Evolutionary conservation across 2,797 vertebrate species (phyloP).

Genomic region (Amblyraja radiata): DNA sequence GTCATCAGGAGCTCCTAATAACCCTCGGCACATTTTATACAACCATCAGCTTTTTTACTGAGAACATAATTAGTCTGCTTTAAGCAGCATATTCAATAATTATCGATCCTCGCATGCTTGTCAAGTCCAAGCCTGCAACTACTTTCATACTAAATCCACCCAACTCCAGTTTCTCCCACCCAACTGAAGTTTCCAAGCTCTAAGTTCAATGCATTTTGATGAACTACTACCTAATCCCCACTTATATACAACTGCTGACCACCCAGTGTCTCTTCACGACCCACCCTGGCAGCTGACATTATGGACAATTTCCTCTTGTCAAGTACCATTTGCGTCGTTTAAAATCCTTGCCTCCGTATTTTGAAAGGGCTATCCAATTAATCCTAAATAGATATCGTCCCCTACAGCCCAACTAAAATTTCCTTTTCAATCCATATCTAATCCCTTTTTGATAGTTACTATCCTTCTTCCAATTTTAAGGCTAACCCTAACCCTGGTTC

Average conservation of each 20-base stretch:
- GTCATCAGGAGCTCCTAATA: neutral
- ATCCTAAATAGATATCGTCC: neutral
- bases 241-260: neutral
- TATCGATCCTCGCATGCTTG: neutral
- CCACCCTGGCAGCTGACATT: too few relatives aligned
- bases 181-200: neutral
- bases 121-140: neutral
- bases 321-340: too few relatives aligned
- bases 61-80: neutral
- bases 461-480: neutral
- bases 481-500: neutral
- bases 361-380: neutral
- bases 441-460: too few relatives aligned
- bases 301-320: too few relatives aligned
- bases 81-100: neutral
- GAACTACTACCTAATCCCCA: neutral
- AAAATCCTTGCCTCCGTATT: too few relatives aligned
- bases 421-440: too few relatives aligned
- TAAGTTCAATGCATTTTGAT: neutral
- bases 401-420: too few relatives aligned
- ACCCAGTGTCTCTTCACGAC: too few relatives aligned
- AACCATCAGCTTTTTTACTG: neutral
- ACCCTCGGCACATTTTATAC: neutral
- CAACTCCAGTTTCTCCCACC: neutral
- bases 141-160: neutral